Evolutionary conservation across 2,797 vertebrate species (phyloP).

Genomic region (Decapterus maruadsi): DNA sequence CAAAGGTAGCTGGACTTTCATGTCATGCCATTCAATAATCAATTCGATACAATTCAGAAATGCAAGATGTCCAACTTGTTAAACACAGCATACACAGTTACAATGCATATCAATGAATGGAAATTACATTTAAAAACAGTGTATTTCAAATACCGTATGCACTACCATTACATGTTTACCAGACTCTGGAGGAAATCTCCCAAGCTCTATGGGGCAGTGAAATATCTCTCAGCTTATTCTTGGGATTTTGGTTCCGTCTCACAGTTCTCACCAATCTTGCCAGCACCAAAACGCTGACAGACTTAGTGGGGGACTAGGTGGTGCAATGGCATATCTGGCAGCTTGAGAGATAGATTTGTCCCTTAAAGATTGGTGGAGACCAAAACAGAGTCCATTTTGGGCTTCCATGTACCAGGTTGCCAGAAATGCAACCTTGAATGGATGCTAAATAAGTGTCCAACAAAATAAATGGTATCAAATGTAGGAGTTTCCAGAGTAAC

Average conservation of each 20-base stretch:
- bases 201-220: no score
- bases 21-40: not conserved
- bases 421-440: not conserved
- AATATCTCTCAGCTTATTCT: not conserved
- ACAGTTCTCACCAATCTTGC: not conserved
- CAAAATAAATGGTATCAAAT: not conserved
- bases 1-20: not conserved
- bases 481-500: constrained; percentile 27
- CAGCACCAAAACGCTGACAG: no score
- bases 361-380: not conserved
- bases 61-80: not conserved
- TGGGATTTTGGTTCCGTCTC: not conserved
- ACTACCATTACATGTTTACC: not conserved
- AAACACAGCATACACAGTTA: not conserved
- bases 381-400: not conserved
- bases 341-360: no score
- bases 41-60: not conserved
- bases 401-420: not conserved
- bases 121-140: not conserved
- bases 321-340: not conserved
- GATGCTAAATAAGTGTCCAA: not conserved
- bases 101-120: not conserved
- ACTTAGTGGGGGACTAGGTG: not conserved
- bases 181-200: no score
- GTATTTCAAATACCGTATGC: not conserved